phyloP scores from a whole-genome alignment of 2,888 invertebrate genomes.

The Eupithecia abbreviata region DNA sequence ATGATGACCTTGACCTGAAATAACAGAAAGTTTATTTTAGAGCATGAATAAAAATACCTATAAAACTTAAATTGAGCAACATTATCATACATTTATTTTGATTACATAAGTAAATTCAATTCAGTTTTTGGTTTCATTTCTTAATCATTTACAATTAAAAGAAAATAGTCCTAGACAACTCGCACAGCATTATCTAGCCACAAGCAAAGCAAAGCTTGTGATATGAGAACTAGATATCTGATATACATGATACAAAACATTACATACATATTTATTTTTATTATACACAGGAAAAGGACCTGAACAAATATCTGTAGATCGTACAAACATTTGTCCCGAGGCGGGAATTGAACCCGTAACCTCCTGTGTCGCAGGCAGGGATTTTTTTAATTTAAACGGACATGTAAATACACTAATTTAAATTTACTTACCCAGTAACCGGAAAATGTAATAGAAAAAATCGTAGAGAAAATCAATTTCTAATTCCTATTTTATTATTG shows the following conservation, averaged over 20 bases:
- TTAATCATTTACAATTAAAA: conserved; percentile 25
- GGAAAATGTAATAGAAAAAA: background rate
- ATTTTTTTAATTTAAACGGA: background rate
- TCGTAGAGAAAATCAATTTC: background rate
- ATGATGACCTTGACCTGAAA: too few relatives aligned
- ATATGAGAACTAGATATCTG: too few relatives aligned
- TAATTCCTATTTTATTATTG: background rate
- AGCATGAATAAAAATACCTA: background rate
- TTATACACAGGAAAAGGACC: too few relatives aligned
- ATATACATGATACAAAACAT: too few relatives aligned
- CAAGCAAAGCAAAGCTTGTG: too few relatives aligned
- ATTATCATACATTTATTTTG: conserved; percentile 8
- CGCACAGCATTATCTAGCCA: too few relatives aligned
- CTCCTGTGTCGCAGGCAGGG: too few relatives aligned
- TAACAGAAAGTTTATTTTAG: background rate
- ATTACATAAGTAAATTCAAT: conserved; percentile 31
- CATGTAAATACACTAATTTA: background rate
- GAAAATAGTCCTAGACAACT: too few relatives aligned
- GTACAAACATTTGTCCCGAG: too few relatives aligned
- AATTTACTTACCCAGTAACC: background rate
- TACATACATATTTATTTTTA: too few relatives aligned
- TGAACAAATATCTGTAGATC: too few relatives aligned
- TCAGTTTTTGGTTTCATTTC: conserved; percentile 38
- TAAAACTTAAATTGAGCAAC: background rate
- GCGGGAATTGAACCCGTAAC: too few relatives aligned